Evolutionary conservation across 2,888 invertebrate species (phyloP), one percentile per base, ranked within the genome.

Genomic region (Cosmopolites sordidus): DNA sequence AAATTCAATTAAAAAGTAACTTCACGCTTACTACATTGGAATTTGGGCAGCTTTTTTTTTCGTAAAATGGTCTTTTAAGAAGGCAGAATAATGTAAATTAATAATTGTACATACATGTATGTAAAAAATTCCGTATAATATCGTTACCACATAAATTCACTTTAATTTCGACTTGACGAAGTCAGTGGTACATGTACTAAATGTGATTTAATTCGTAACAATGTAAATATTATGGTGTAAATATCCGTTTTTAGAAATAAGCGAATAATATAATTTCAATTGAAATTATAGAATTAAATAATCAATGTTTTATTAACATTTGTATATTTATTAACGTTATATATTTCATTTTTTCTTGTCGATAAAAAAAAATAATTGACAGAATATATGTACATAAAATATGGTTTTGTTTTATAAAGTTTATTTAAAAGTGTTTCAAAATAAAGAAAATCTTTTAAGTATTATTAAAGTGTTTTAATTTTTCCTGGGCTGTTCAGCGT

Each of bases 121-220:
- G n/a, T 33, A 33, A 33, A 33, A 33, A 4, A 11, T 5, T 33
- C 11, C 11, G 33, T 27, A n/a, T 33, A 33, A 9, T 33, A 12
- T 33, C 4, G 11, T 33, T 33, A 6, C 22, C 3, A 33, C 33
- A 33, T 5, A 22, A 22, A 3, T 22, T 8, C 22, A 22, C 3
- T 33, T n/a, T 11, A 33, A 33, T 12, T 33, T 12, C 11, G 33
- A 33, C 33, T 33, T 12, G n/a, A 33, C 12, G 3, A 33, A 33
- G 33, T 33, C 33, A 33, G 33, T n/a, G 33, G 33, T 33, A 33
- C 11, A 12, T 33, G n/a, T 33, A 33, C 33, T 33, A n/a, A 33
- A 33, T 33, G 33, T 33, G 33, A 33, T 33, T 33, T 33, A 33
- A 11, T 33, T 33, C n/a, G 33, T 33, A 33, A 33, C 11, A 33